phyloP scores from a whole-genome alignment of 2,113 vertebrate species.

The Sylvia atricapilla region DNA sequence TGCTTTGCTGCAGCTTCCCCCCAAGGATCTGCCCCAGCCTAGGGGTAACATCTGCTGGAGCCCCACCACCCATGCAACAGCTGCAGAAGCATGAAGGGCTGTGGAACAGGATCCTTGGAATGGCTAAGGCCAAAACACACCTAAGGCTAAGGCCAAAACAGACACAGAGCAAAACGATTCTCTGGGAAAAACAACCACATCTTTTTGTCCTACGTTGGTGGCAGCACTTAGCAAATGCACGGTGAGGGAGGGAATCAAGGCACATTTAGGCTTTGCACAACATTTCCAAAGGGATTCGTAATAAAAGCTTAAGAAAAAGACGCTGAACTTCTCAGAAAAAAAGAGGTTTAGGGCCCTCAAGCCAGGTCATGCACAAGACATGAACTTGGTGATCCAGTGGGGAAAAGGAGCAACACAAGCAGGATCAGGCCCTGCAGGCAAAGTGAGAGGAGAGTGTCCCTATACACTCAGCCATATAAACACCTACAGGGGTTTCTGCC shows the following conservation, averaged over 20 bases:
- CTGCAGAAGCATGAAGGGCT: neutral
- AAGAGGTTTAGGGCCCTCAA: neutral
- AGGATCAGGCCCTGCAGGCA: rapidly evolving
- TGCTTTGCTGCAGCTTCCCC: neutral
- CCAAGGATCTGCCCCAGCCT: neutral
- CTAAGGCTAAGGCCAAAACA: neutral
- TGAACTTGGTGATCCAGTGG: neutral
- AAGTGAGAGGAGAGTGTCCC: neutral
- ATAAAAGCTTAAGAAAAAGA: neutral
- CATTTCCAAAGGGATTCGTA: neutral
- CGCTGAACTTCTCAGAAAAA: neutral
- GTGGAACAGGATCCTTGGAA: neutral
- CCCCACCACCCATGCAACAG: rapidly evolving
- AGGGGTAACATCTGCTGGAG: neutral
- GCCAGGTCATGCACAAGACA: neutral
- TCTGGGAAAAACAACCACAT: neutral
- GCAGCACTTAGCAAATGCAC: neutral
- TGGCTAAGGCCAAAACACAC: neutral
- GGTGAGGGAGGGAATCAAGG: neutral
- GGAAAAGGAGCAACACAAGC: neutral
- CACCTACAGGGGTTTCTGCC: neutral
- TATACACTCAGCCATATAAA: neutral
- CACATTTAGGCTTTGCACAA: neutral
- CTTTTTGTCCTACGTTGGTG: neutral
- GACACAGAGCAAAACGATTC: neutral